Evolutionary conservation across 92 coral and sea anemone species (phyloP).

Genomic region (Micromussa lordhowensis): DNA sequence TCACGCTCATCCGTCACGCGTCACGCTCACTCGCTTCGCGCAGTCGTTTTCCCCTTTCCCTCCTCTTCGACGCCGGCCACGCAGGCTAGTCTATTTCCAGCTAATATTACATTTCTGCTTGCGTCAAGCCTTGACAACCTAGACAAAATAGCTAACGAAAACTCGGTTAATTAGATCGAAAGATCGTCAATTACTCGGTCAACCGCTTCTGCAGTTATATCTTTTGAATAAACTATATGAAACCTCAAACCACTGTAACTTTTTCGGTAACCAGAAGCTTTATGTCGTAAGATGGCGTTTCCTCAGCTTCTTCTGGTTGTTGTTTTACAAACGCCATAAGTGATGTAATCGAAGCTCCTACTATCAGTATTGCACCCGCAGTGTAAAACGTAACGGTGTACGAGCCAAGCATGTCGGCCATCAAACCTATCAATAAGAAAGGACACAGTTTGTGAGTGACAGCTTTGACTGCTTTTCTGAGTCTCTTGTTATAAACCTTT

Average conservation of each 20-base stretch:
- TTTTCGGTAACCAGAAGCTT: background rate
- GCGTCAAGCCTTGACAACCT: background rate
- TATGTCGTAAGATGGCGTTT: background rate
- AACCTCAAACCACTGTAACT: background rate
- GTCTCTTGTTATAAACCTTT: background rate
- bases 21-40: too few relatives aligned
- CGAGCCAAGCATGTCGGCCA: conserved; percentile 47
- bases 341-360: conserved; percentile 40
- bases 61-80: too few relatives aligned
- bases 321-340: conserved; percentile 19
- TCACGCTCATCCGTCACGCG: too few relatives aligned
- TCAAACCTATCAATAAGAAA: conserved; percentile 17
- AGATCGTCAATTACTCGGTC: background rate
- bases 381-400: conserved; percentile 51
- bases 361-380: conserved; percentile 36
- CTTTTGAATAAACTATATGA: background rate
- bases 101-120: background rate
- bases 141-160: background rate
- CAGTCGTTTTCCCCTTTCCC: too few relatives aligned
- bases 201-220: too few relatives aligned
- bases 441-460: background rate
- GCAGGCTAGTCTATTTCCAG: too few relatives aligned
- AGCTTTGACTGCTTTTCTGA: background rate
- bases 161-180: background rate
- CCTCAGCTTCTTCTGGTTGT: background rate